phyloP scores from a whole-genome alignment of 2,797 vertebrate species.

The Xenentodon cancila region DNA sequence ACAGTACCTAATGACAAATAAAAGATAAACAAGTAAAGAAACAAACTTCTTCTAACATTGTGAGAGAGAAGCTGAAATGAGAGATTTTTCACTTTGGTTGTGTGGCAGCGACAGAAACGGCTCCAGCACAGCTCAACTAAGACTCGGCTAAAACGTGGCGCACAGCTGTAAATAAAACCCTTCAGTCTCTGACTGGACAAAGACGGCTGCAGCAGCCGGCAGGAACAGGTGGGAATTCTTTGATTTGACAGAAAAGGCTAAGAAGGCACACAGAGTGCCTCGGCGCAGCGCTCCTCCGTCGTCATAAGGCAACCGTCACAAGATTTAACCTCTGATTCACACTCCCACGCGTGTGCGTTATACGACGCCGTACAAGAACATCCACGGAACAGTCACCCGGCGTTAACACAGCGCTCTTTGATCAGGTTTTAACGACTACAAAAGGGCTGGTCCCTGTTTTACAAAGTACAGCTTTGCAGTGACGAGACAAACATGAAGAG shows the following conservation, averaged over 20 bases:
- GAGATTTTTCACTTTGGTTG: constrained; percentile 46
- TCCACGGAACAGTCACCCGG: constrained; percentile 16
- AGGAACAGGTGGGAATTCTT: constrained; percentile 36
- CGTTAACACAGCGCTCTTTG: constrained; percentile 28
- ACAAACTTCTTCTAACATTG: constrained; percentile 9
- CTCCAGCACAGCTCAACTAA: constrained; percentile 30
- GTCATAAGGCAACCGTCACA: constrained; percentile 43
- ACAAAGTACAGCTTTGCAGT: not conserved
- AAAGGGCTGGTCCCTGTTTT: not conserved
- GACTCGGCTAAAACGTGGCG: constrained; percentile 15
- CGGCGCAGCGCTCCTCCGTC: constrained; percentile 15
- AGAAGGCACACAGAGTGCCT: constrained; percentile 29
- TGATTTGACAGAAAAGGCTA: constrained; percentile 38
- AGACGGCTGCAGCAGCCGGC: not conserved
- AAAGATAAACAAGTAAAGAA: constrained; percentile 28
- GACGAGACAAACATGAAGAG: not conserved
- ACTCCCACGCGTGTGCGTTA: constrained; percentile 18
- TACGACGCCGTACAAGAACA: constrained; percentile 31
- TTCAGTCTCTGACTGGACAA: constrained; percentile 29
- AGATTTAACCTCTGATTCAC: not conserved
- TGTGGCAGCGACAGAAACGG: constrained; percentile 34
- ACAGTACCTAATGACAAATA: constrained; percentile 33
- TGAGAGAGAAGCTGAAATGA: constrained; percentile 10
- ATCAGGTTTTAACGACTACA: not conserved
- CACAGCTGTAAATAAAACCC: not conserved